Evolutionary conservation across 2,797 vertebrate species (phyloP).

Genomic region (Chromis chromis): DNA sequence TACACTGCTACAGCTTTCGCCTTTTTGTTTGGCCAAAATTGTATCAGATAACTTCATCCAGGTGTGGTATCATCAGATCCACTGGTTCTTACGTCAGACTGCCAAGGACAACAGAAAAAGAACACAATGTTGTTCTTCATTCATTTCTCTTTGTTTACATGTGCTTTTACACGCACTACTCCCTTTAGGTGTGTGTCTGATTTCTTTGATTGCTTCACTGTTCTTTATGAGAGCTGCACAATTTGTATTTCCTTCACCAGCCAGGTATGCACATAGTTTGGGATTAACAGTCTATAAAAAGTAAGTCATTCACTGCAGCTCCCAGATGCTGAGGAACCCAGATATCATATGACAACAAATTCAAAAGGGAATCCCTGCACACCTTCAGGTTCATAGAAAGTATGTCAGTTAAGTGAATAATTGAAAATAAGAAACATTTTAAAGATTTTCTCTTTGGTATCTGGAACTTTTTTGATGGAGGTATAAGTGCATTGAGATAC

Average conservation of each 20-base stretch:
- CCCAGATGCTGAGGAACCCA: neutral
- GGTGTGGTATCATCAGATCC: neutral
- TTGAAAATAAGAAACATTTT: too few species aligned
- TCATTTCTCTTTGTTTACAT: too few species aligned
- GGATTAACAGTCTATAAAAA: neutral
- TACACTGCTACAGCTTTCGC: too few species aligned
- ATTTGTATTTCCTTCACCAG: neutral
- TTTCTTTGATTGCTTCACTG: neutral
- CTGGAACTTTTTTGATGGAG: too few species aligned
- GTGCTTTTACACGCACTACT: neutral
- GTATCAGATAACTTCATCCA: neutral
- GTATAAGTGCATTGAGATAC: too few species aligned
- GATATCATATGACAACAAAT: too few species aligned
- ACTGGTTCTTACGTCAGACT: neutral
- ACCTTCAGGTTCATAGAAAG: neutral
- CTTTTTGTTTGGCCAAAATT: too few species aligned
- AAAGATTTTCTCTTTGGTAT: too few species aligned
- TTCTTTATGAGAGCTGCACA: neutral
- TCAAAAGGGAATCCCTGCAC: neutral
- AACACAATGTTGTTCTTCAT: too few species aligned
- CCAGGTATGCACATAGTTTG: neutral
- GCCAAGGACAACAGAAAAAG: too few species aligned
- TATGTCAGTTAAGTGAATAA: too few species aligned
- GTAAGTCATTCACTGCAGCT: neutral
- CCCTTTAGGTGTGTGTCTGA: neutral